These are phyloP conservation scores for Hypsibius dujardini DNA, from an alignment of 1,140 invertebrate species.

Conservation along the genomic window DNA sequence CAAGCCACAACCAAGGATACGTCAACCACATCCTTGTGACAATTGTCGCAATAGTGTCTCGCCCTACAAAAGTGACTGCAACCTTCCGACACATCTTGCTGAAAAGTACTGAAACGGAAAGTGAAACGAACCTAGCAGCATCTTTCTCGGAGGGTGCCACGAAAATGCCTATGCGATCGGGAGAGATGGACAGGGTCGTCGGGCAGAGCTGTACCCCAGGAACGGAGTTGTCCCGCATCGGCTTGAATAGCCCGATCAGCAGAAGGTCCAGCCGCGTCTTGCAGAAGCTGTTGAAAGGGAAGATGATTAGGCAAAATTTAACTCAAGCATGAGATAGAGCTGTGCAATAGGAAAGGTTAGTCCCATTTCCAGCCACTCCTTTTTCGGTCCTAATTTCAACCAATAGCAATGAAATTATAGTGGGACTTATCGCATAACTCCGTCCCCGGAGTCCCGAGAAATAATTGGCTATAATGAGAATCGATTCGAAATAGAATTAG, in stretches of 20 bases:
- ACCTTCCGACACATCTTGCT: too few species aligned
- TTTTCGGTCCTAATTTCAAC: background rate
- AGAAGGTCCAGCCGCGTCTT: background rate
- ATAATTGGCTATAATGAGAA: too few species aligned
- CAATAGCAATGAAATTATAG: background rate
- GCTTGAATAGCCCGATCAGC: constrained; percentile 11
- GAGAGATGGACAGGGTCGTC: background rate
- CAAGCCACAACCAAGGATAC: background rate
- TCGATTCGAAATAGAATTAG: too few species aligned
- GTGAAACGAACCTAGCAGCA: background rate
- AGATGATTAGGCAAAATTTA: too few species aligned
- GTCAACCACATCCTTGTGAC: background rate
- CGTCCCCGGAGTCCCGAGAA: too few species aligned
- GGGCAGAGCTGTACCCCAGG: background rate
- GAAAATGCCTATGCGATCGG: background rate
- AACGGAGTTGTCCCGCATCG: background rate
- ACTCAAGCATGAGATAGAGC: too few species aligned
- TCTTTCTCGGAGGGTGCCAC: background rate
- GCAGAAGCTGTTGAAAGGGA: background rate
- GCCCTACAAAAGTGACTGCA: background rate
- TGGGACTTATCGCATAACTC: background rate
- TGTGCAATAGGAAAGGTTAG: background rate
- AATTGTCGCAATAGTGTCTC: background rate
- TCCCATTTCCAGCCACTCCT: background rate
- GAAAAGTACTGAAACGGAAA: background rate